Conservation (phyloP, 2,113 vertebrate genomes). For the Neofelis nebulosa region DNA sequence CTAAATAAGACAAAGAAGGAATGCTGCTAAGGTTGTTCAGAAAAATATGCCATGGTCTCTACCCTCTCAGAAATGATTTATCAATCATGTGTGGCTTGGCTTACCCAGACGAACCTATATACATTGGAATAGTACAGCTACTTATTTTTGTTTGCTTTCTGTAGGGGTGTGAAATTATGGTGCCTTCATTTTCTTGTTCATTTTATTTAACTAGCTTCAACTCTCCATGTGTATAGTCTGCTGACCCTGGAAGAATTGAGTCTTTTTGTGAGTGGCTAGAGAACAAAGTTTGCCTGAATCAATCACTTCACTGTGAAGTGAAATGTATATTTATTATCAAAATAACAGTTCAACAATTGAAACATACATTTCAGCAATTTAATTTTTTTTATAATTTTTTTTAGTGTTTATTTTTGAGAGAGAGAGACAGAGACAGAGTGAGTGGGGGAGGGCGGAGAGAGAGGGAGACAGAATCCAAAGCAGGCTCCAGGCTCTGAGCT, state of each 20-base stretch:
- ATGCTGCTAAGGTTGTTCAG: not conserved
- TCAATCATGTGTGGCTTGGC: not conserved
- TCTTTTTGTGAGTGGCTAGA: not conserved
- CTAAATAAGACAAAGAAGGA: not conserved
- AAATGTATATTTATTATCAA: not conserved
- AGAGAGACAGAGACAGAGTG: no score
- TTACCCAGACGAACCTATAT: not conserved
- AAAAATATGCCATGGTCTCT: not conserved
- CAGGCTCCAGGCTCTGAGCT: no score
- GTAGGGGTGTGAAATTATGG: not conserved
- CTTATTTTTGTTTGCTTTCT: not conserved
- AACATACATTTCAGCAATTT: not conserved
- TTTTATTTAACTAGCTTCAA: not conserved
- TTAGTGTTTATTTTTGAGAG: no score
- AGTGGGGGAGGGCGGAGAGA: no score
- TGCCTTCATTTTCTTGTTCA: not conserved
- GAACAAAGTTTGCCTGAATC: not conserved
- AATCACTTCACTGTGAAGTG: not conserved
- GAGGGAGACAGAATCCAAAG: no score
- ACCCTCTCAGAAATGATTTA: not conserved
- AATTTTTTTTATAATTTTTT: no score
- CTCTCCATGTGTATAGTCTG: not conserved
- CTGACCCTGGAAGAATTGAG: not conserved
- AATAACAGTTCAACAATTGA: not conserved
- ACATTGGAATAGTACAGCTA: not conserved